A percentile compares a stretch with the other conserved stretches of the same genome.
Evolutionary conservation across 2,888 invertebrate genomes (phyloP).

Genomic region (Chrysopilus asiliformis): DNA sequence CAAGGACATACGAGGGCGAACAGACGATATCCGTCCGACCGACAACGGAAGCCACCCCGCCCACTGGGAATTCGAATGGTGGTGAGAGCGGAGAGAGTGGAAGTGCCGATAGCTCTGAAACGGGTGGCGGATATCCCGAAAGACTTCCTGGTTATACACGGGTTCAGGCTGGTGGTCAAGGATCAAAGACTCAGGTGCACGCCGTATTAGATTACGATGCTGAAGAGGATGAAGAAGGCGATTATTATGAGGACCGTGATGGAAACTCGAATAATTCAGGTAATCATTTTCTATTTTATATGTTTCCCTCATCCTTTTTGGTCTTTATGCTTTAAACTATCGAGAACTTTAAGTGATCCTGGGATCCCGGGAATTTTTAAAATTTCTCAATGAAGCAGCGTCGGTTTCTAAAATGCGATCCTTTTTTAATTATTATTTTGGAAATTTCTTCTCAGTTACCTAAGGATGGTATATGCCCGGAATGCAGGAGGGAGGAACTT

Average conservation of each 20-base stretch:
- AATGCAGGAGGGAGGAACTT: too few relatives aligned
- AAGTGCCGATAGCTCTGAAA: conserved; percentile 5
- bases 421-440: too few relatives aligned
- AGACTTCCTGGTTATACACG: conserved; percentile 51
- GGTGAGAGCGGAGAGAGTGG: conserved; percentile 1
- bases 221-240: conserved; percentile 31
- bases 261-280: conserved; percentile 19
- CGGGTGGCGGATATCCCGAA: conserved; percentile 33
- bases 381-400: too few relatives aligned
- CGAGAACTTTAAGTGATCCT: too few relatives aligned
- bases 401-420: too few relatives aligned
- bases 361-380: too few relatives aligned
- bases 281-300: too few relatives aligned
- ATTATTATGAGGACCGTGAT: conserved; percentile 28
- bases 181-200: conserved; percentile 38
- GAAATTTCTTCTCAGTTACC: too few relatives aligned
- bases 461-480: too few relatives aligned
- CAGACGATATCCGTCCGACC: background rate
- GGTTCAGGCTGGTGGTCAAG: conserved; percentile 43
- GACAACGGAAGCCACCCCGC: conserved; percentile 12
- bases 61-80: conserved; percentile 10
- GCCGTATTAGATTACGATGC: conserved; percentile 36
- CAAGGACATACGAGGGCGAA: conserved; percentile 6
- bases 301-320: too few relatives aligned
- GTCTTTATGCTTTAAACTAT: too few relatives aligned